A percentile compares a stretch with the other conserved stretches of the same genome.
These are phyloP conservation scores for Aporophyla nigra DNA, from an alignment of 2,888 invertebrate genomes.

Conservation along the genomic window DNA sequence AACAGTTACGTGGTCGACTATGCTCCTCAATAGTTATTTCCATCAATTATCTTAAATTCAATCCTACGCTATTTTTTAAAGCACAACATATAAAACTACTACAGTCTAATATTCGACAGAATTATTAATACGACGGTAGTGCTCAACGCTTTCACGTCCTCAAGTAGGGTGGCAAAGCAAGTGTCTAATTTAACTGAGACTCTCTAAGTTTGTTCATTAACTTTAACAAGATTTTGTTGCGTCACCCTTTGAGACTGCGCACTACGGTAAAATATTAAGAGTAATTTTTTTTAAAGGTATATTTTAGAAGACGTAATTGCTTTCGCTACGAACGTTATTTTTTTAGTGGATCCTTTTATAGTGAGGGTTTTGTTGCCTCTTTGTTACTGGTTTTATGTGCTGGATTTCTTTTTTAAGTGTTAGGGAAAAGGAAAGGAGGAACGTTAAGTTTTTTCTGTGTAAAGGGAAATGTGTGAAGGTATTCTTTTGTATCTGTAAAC, in stretches of 20 bases:
- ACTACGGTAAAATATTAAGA: slow-evolving; percentile 80
- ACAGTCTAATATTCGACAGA: slow-evolving; percentile 61
- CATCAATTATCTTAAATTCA: not conserved
- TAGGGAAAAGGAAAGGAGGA: not conserved
- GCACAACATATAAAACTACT: slow-evolving; percentile 33
- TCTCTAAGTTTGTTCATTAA: slow-evolving; percentile 88
- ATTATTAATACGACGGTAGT: slow-evolving; percentile 66
- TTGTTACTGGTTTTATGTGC: slow-evolving; percentile 35
- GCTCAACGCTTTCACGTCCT: slow-evolving; percentile 29
- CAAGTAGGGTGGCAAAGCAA: slow-evolving; percentile 73
- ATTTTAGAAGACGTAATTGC: slow-evolving; percentile 63
- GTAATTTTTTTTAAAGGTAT: slow-evolving; percentile 59
- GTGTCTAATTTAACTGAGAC: slow-evolving; percentile 83
- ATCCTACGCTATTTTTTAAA: not conserved
- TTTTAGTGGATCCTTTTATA: slow-evolving; percentile 38
- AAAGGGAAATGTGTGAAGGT: not conserved
- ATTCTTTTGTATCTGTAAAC: slow-evolving; percentile 19
- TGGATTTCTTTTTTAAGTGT: slow-evolving; percentile 20
- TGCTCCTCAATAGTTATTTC: not conserved
- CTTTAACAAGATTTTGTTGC: slow-evolving; percentile 86
- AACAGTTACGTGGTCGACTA: no score
- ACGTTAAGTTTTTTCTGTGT: not conserved
- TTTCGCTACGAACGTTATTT: slow-evolving; percentile 37
- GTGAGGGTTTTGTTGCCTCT: slow-evolving; percentile 34
- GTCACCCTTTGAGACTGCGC: slow-evolving; percentile 82